phyloP scores from a whole-genome alignment of 2,113 vertebrate species.

The Chlamydotis undulata region DNA sequence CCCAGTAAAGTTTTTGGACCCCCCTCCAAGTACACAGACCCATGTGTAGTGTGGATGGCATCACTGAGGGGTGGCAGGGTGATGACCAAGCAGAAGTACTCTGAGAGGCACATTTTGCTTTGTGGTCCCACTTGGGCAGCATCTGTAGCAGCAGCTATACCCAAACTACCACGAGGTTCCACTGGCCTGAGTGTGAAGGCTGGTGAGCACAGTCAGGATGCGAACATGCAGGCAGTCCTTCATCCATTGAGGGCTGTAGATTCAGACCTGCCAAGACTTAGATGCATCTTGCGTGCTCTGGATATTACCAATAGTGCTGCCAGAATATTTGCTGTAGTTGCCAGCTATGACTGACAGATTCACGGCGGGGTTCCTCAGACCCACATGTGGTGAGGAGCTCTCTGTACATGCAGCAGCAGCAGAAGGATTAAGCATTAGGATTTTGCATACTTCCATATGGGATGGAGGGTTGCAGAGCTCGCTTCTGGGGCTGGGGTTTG shows the following conservation, averaged over 20 bases:
- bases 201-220: neutral
- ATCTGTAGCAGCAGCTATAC: neutral
- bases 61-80: neutral
- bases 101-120: neutral
- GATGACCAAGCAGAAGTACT: neutral
- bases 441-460: neutral
- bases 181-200: neutral
- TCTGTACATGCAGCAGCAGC: neutral
- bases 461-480: neutral
- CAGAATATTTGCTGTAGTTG: neutral
- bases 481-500: neutral
- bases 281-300: neutral
- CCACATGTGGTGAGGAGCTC: neutral
- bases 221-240: neutral
- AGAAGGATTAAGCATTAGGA: neutral
- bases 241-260: neutral
- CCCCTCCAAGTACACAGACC: neutral
- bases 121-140: accelerated
- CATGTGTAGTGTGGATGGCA: neutral
- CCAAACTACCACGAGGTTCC: neutral
- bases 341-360: neutral
- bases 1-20: neutral
- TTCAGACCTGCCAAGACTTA: neutral
- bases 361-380: neutral
- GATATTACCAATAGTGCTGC: neutral